phyloP scores from a whole-genome alignment of 2,888 invertebrate species.

The Rhagonycha fulva region DNA sequence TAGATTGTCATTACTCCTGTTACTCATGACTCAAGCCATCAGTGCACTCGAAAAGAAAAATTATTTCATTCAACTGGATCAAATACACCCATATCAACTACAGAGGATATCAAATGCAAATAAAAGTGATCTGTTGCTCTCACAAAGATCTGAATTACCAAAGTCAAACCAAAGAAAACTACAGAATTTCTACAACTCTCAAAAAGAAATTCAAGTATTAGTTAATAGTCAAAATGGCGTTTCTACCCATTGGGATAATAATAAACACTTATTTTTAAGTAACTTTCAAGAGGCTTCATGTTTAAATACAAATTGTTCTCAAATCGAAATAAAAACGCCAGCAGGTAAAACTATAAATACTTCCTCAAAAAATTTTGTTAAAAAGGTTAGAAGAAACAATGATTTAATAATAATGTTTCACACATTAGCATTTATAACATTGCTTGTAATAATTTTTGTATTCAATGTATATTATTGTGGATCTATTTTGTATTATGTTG shows the following conservation, averaged over 20 bases:
- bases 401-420: constrained; percentile 2
- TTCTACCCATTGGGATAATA: not conserved
- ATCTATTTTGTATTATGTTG: not conserved
- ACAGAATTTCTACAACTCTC: not conserved
- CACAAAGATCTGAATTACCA: not conserved
- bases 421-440: constrained; percentile 2
- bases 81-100: not conserved
- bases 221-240: not conserved
- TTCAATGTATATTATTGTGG: constrained; percentile 16
- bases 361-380: constrained; percentile 1
- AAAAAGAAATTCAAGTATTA: not conserved
- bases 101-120: not conserved
- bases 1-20: not conserved
- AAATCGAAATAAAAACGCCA: not conserved
- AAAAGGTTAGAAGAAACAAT: not conserved
- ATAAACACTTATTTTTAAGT: not conserved
- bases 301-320: not conserved
- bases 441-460: constrained; percentile 3
- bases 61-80: not conserved
- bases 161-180: not conserved
- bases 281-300: not conserved
- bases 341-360: not conserved
- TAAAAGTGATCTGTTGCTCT: not conserved
- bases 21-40: not conserved
- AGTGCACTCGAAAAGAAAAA: not conserved